Evolutionary conservation across 1,140 invertebrate genomes (phyloP).

Genomic region (Oreohelix idahoensis): DNA sequence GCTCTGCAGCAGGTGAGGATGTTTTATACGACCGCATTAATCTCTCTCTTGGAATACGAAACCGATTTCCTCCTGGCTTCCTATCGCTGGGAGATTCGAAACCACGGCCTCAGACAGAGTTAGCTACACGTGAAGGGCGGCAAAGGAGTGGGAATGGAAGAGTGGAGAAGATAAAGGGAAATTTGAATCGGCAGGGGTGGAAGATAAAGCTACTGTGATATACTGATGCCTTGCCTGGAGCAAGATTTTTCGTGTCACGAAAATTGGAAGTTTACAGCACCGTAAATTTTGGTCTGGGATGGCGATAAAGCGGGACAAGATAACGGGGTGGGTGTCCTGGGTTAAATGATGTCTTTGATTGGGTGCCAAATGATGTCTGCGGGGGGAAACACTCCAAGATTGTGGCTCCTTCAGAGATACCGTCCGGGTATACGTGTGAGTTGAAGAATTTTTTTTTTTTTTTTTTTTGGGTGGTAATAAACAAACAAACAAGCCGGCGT

Average conservation of each 20-base stretch:
- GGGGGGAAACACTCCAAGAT: not conserved
- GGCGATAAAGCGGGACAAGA: slow-evolving; percentile 18
- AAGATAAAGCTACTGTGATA: slow-evolving; percentile 8
- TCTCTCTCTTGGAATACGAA: slow-evolving; percentile 28
- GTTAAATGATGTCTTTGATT: not conserved
- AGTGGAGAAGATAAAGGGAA: slow-evolving; percentile 10
- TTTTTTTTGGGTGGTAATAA: not conserved
- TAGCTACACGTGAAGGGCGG: slow-evolving; percentile 5
- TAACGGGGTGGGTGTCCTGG: not conserved
- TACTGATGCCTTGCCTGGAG: not conserved
- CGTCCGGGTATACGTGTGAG: not conserved
- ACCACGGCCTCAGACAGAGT: not conserved
- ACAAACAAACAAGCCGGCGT: not conserved
- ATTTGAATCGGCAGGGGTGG: slow-evolving; percentile 17
- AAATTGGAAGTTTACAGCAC: slow-evolving; percentile 26
- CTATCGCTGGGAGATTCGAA: not conserved
- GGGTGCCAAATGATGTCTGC: not conserved
- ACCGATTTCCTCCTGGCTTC: slow-evolving; percentile 25
- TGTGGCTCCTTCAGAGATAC: not conserved
- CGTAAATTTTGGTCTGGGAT: slow-evolving; percentile 8
- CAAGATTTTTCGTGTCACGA: slow-evolving; percentile 24
- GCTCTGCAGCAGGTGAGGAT: slow-evolving; percentile 24
- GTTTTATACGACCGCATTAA: slow-evolving; percentile 25
- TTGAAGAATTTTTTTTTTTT: no score
- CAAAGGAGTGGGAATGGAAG: not conserved